Base-by-base conservation (phyloP, 92 coral and sea anemone species). In the Isaurus tuberculatus region DNA sequence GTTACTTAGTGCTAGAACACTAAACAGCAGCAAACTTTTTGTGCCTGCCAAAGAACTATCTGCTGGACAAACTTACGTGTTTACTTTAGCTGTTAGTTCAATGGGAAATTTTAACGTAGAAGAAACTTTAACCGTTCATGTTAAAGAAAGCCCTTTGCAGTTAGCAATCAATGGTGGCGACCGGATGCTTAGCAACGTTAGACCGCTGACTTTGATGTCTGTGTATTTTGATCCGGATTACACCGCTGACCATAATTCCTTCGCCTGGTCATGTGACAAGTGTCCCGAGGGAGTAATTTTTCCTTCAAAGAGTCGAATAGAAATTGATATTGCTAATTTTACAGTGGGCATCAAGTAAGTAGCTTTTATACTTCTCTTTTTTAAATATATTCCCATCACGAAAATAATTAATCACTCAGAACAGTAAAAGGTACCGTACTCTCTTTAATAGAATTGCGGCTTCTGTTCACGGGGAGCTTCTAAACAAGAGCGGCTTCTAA, bases 221-320 rank as follows among this genome's bases (percentile, higher is more conserved):
- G 55, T 25, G 55, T 70, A 70, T 70, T 70, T 20, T 19, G 75
- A 70, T 34, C 75, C 75, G 20, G 75, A 70, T 34, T 20, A 40
- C 13, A 70, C 75, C 31, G 75, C 55, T 70, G 75, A 70, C 55
- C 75, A 37, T 14, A 40, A 0, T 7, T 34, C 51, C 5, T 70
- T 70, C 28, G 75, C 28, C 19, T 70, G 75, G 75, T 29, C n/a
- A 53, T 70, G 75, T 13, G 16, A 70, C 49, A 53, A 30, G 53
- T 70, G 75, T n/a, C 55, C 75, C 0, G 23, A 5, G 8, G 55
- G 51, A 37, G 30, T 37, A 2, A n/a, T 29, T 36, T 70, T 70
- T 5, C 53, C 75, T 20, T 43, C 30, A 37, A 23, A 36, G 32
- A 30, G 23, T 31, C 25, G 51, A 20, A 70, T 37, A 70, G 53